Evolutionary conservation across 2,888 invertebrate species (phyloP), one percentile per base, ranked within the genome.

Genomic region (Philhelius pedissequus): DNA sequence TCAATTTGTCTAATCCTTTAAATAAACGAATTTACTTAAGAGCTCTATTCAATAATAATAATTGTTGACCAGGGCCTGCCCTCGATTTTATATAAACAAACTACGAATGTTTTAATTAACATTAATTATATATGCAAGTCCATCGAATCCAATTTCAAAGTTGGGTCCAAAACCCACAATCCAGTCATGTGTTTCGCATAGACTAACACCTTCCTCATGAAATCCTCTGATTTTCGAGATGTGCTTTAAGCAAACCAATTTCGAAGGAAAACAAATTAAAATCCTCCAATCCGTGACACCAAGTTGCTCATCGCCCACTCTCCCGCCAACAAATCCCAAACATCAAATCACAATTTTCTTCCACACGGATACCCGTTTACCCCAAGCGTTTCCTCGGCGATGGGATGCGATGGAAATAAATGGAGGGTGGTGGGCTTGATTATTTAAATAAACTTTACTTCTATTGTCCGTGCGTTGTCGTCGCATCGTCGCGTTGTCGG

Each of bases 291-390:
- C 62, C 71, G 66, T 84, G 74, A 66, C 52, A 56, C 69, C 38
- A n/a, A 52, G 15, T 25, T 45, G 64, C 32, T 27, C 43, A 58
- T 64, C 38, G n/a, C 25, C 40, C 27, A 30, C 0, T 43, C 13
- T 40, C 60, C 18, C 32, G 40, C 64, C 66, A 30, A n/a, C n/a
- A n/a, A n/a, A 56, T 38, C 38, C 45, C 66, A 76, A 84, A 79
- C 80, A 80, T 80, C 71, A 76, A 76, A 80, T 75, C 80, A 80
- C 71, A 70, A 80, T 75, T 75, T 80, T 50, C 80, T 84, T 84
- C 84, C 80, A 56, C 84, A 84, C 84, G 84, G 54, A 66, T 84
- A 84, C 84, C 80, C 79, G 80, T 84, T 84, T 80, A 71, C 64
- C 30, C 52, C 22, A 68, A 60, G 48, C 66, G 58, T 75, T 48